These are phyloP conservation scores for Gisinianus flammeolus DNA, from an alignment of 2,888 invertebrate genomes.

Conservation along the genomic window DNA sequence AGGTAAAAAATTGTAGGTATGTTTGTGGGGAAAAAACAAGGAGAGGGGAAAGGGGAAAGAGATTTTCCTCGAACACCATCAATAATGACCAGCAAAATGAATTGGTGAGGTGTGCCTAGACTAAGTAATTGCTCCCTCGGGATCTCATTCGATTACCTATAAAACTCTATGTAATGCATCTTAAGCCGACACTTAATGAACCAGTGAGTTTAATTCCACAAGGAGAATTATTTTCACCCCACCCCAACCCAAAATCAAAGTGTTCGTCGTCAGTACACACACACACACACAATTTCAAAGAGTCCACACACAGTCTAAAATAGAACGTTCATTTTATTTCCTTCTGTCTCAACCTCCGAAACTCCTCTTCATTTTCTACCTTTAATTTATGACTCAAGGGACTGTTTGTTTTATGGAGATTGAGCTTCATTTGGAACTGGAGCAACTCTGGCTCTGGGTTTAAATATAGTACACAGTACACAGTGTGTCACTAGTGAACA, in stretches of 20 bases:
- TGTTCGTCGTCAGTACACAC: neutral
- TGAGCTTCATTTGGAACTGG: too few relatives aligned
- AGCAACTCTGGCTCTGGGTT: too few relatives aligned
- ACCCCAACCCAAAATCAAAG: neutral
- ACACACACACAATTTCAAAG: neutral
- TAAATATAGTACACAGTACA: too few relatives aligned
- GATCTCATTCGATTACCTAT: slow-evolving; percentile 25
- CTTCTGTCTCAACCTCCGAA: neutral
- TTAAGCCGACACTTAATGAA: slow-evolving; percentile 17
- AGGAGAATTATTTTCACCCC: neutral
- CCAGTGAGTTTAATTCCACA: slow-evolving; percentile 2
- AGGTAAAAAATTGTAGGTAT: neutral
- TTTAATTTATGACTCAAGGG: neutral
- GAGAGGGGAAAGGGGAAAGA: neutral
- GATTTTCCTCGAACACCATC: neutral
- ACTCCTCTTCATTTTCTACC: neutral
- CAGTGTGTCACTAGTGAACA: too few relatives aligned
- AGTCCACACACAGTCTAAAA: neutral
- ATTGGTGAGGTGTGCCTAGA: slow-evolving; percentile 30
- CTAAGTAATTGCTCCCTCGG: slow-evolving; percentile 19
- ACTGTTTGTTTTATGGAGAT: too few relatives aligned
- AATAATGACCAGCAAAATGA: slow-evolving; percentile 17
- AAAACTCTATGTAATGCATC: slow-evolving; percentile 7
- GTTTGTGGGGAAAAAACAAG: neutral
- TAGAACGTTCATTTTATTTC: neutral